phyloP scores from a whole-genome alignment of 2,888 invertebrate species.

The Timema cristinae region DNA sequence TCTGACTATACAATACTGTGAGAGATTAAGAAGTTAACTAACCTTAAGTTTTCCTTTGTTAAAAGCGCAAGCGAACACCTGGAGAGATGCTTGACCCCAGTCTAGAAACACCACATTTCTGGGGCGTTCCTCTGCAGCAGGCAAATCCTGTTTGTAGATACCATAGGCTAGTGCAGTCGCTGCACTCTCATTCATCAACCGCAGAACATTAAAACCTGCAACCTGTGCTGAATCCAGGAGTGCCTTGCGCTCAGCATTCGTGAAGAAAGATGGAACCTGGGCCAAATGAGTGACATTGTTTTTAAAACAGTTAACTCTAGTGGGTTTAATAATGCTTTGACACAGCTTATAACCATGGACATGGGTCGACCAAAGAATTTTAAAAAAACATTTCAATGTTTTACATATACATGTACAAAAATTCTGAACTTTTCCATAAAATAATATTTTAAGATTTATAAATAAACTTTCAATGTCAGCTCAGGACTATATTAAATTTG shows the following conservation, averaged over 20 bases:
- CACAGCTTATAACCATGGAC: too few species aligned
- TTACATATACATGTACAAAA: too few species aligned
- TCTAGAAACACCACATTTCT: constrained; percentile 95
- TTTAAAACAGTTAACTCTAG: too few species aligned
- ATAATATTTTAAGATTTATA: too few species aligned
- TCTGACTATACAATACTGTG: too few species aligned
- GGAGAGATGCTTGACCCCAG: constrained; percentile 88
- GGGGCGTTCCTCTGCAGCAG: constrained; percentile 80
- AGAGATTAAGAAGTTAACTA: constrained; percentile 23
- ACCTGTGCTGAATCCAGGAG: constrained; percentile 88
- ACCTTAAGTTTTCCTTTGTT: constrained; percentile 89
- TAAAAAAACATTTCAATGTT: too few species aligned
- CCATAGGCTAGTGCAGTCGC: constrained; percentile 96
- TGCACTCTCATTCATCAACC: constrained; percentile 95
- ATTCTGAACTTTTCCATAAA: too few species aligned
- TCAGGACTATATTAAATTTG: too few species aligned
- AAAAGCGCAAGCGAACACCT: constrained; percentile 87
- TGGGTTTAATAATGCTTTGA: too few species aligned
- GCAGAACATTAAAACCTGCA: constrained; percentile 89
- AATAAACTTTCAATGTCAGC: too few species aligned
- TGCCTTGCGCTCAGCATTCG: constrained; percentile 90
- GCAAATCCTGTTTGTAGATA: constrained; percentile 96
- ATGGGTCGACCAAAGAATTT: too few species aligned
- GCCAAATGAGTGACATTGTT: too few species aligned
- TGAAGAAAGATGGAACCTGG: constrained; percentile 83